Evolutionary conservation across 2,113 vertebrate species (phyloP), one percentile per base, ranked within the genome.

Genomic region (Heterocephalus glaber): DNA sequence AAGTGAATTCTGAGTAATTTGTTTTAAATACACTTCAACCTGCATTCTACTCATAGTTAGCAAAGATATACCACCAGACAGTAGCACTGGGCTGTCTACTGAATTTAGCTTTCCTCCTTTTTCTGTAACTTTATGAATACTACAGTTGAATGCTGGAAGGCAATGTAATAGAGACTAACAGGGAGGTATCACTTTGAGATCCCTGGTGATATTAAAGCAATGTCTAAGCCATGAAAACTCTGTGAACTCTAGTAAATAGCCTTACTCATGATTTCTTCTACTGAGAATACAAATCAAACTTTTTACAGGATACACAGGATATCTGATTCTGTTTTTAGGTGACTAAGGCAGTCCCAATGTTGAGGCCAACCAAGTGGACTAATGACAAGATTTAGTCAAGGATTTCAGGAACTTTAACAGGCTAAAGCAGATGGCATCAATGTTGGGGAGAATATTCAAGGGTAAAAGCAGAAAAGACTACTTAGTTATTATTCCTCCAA

Each of bases 1-100:
- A 95, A 47, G 26, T 88, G 33, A 84, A 88, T 65, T 88, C 52
- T 54, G 35, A 74, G 56, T 61, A 84, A 90, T 84, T 52, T 61
- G 7, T 86, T 89, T 94, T 86, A 8, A 87, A 3, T 84, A 54
- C 7, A 61, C 52, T 92, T 79, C 33, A 81, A 49, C 44, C 20
- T 61, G 17, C 2, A 77, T 79, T 90, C 77, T 47, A 70, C 86
- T 87, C 58, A 93, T 70, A 77, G 41, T 52, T 30, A 94, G 24
- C 26, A 90, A 90, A 90, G 49, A 87, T 70, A 86, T 5, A 56
- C 20, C 28, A n/a, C 49, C 22, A 77, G 58, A 19, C n/a, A 79
- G 1, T 86, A 38, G 60, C n/a, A 84, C 4, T 81, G 20, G 13
- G 3, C 90, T 94, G 8, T 56, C 76, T 74, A 56, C 30, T 7